phyloP scores from a whole-genome alignment of 2,888 invertebrate genomes.

The Magallana nippona region DNA sequence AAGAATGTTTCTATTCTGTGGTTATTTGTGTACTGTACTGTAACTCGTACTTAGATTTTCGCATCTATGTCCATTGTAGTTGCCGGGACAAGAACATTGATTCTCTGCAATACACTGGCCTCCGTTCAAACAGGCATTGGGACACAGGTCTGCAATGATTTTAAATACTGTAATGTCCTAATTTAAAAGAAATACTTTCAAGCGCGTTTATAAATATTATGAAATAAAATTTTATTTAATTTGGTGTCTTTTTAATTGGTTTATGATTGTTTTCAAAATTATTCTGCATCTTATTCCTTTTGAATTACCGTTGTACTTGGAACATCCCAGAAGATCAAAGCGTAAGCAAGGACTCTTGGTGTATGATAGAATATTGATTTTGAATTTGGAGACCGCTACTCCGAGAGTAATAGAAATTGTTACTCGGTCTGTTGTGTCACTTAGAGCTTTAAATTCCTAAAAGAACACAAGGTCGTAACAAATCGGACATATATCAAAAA shows the following conservation, averaged over 20 bases:
- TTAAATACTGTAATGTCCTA: no score
- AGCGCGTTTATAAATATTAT: no score
- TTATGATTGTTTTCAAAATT: no score
- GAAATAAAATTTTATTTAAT: no score
- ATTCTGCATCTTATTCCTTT: no score
- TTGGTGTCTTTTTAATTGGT: no score
- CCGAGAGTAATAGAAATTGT: conserved; percentile 4
- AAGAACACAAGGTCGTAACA: neutral
- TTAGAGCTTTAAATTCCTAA: conserved; percentile 28
- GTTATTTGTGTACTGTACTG: no score
- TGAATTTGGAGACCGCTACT: conserved; percentile 40
- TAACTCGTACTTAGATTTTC: conserved; percentile 37
- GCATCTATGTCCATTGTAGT: conserved; percentile 55
- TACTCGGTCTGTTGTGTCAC: neutral
- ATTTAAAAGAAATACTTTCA: no score
- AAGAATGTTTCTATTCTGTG: no score
- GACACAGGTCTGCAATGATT: conserved; percentile 59
- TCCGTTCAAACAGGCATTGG: conserved; percentile 54
- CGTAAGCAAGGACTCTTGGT: conserved; percentile 34
- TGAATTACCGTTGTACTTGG: conserved; percentile 40
- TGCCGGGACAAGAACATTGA: conserved; percentile 55
- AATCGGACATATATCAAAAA: no score
- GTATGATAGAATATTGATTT: conserved; percentile 40
- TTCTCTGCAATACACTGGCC: conserved; percentile 57
- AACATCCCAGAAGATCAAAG: conserved; percentile 42